Evolutionary conservation across 2,113 vertebrate genomes (phyloP).

Genomic region (Neolamprologus toae): DNA sequence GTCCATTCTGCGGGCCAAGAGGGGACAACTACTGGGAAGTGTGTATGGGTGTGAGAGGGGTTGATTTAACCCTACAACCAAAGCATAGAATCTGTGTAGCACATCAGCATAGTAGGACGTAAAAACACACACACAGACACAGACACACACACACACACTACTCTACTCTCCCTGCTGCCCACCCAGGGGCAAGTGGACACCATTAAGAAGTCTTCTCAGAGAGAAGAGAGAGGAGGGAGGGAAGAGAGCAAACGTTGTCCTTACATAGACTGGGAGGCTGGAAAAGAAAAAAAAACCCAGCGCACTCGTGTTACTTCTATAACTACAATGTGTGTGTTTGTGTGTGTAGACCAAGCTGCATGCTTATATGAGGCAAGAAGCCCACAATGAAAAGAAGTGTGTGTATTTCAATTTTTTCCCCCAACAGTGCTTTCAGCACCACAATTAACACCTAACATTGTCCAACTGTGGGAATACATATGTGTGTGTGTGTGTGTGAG

Average conservation of each 20-base stretch:
- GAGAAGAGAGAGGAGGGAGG: not conserved
- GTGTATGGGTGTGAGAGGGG: not conserved
- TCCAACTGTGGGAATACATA: not conserved
- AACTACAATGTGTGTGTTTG: not conserved
- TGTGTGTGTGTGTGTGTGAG: not conserved
- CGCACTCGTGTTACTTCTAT: not conserved
- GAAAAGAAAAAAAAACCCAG: not conserved
- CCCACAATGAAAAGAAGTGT: not conserved
- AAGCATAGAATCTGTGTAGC: not conserved
- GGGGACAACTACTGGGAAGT: not conserved
- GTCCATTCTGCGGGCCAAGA: slow-evolving; percentile 15
- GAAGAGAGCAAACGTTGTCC: not conserved
- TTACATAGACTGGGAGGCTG: not conserved
- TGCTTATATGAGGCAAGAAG: not conserved
- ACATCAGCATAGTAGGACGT: not conserved
- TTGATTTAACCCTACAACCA: slow-evolving; percentile 39
- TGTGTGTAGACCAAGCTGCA: not conserved
- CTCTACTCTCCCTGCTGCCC: not conserved
- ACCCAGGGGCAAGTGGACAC: slow-evolving; percentile 41
- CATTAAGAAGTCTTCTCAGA: slow-evolving; percentile 29
- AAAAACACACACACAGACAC: slow-evolving; percentile 11
- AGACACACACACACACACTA: not conserved
- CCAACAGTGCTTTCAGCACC: slow-evolving; percentile 17
- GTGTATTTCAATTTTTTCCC: not conserved
- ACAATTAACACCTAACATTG: slow-evolving; percentile 43